Percentiles rank a stretch among this genome's conserved stretches.
phyloP scores from a whole-genome alignment of 2,797 vertebrate genomes.

The Bovichtus diacanthus region DNA sequence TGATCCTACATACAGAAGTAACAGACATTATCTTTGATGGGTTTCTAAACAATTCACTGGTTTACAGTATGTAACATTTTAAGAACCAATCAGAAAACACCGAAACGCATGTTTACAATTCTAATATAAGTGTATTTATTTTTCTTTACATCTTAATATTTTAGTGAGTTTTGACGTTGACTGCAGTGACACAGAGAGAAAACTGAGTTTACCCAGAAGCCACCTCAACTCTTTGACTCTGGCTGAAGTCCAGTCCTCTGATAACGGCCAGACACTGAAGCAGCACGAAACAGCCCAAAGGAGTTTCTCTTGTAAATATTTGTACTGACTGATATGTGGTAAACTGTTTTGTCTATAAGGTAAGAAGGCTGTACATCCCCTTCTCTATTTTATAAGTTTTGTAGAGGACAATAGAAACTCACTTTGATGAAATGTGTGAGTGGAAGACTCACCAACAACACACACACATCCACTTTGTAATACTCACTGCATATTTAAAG shows the following conservation, averaged over 20 bases:
- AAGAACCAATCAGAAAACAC: background rate
- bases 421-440: background rate
- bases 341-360: constrained; percentile 3
- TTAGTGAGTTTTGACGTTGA: background rate
- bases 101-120: no score
- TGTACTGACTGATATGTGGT: background rate
- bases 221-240: background rate
- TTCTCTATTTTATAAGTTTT: background rate
- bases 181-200: background rate
- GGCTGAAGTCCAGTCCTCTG: constrained; percentile 48
- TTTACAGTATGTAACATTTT: background rate
- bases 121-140: background rate
- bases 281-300: background rate
- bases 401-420: background rate
- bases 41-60: background rate
- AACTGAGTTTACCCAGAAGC: constrained; percentile 5
- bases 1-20: background rate
- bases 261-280: constrained; percentile 29
- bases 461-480: no score
- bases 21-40: background rate
- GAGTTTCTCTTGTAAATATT: constrained; percentile 5
- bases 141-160: background rate
- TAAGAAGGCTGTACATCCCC: background rate
- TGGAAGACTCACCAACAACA: background rate
- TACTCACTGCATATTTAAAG: constrained; percentile 93